These are phyloP conservation scores for Meteorus cinctellus DNA, from an alignment of 2,888 invertebrate genomes.

Conservation along the genomic window DNA sequence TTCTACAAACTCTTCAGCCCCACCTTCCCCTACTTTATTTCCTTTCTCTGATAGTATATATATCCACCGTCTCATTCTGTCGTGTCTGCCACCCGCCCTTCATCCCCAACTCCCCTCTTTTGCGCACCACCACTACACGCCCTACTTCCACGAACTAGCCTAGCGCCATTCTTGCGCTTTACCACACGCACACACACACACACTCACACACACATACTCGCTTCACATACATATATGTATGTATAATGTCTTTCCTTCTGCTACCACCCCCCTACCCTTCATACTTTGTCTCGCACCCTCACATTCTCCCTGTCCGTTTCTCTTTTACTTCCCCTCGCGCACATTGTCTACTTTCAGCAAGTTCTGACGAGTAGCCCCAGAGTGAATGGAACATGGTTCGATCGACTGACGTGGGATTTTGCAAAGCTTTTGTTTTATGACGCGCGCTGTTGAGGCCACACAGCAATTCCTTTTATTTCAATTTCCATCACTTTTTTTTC, in stretches of 20 bases:
- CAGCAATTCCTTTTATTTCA: not conserved
- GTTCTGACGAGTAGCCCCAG: conserved; percentile 17
- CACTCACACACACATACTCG: conserved; percentile 41
- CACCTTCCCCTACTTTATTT: conserved; percentile 31
- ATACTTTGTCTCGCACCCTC: conserved; percentile 37
- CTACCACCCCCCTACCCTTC: not conserved
- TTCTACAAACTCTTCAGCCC: conserved; percentile 22
- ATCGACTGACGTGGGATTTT: conserved; percentile 38
- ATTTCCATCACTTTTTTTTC: not conserved
- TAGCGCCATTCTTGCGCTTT: conserved; percentile 29
- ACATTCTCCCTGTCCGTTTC: conserved; percentile 31
- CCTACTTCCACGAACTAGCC: conserved; percentile 34
- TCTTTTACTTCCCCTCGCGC: conserved; percentile 30
- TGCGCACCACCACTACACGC: conserved; percentile 33
- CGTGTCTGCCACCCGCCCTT: conserved; percentile 17
- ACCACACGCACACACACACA: conserved; percentile 37
- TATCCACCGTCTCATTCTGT: conserved; percentile 23
- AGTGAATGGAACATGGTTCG: conserved; percentile 39
- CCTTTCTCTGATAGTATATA: conserved; percentile 23
- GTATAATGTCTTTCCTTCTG: not conserved
- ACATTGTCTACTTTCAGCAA: conserved; percentile 18
- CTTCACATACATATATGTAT: conserved; percentile 15
- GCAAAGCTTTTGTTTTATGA: conserved; percentile 26
- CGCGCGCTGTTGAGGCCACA: not conserved
- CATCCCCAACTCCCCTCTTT: conserved; percentile 18